phyloP scores from a whole-genome alignment of 2,888 invertebrate genomes.

The Orthosia gracilis region DNA sequence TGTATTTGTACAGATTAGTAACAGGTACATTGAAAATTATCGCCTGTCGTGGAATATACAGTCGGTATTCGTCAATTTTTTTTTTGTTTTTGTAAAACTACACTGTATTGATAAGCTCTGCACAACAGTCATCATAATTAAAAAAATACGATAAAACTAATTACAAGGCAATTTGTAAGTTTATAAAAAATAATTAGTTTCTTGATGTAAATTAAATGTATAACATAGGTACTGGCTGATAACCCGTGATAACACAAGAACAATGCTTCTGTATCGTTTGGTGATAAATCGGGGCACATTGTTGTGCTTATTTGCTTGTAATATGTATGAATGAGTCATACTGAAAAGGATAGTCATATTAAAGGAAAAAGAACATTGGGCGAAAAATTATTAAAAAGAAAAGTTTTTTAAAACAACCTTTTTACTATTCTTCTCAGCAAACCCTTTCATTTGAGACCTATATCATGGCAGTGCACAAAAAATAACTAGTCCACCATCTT shows the following conservation, averaged over 20 bases:
- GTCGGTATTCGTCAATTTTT: neutral
- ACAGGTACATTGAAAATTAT: too few relatives aligned
- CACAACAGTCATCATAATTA: neutral
- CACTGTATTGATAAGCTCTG: neutral
- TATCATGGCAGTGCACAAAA: too few relatives aligned
- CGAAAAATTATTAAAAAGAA: neutral
- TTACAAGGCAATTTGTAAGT: conserved; percentile 18
- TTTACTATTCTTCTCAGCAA: too few relatives aligned
- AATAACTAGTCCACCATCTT: too few relatives aligned
- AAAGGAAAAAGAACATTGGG: neutral
- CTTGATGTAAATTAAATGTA: conserved; percentile 19
- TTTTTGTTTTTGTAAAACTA: neutral
- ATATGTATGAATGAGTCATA: conserved; percentile 23
- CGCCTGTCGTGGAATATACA: too few relatives aligned
- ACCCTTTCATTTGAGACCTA: too few relatives aligned
- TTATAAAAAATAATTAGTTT: conserved; percentile 27
- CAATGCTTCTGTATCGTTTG: conserved; percentile 45
- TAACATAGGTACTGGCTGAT: conserved; percentile 41
- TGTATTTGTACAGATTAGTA: too few relatives aligned
- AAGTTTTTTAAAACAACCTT: too few relatives aligned
- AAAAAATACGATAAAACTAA: conserved; percentile 26
- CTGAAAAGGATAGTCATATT: neutral
- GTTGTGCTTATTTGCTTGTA: conserved; percentile 41
- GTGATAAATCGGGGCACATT: conserved; percentile 56
- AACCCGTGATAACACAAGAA: conserved; percentile 62